Conservation (phyloP, 2,113 vertebrate genomes). For the Amphiprion percula region DNA sequence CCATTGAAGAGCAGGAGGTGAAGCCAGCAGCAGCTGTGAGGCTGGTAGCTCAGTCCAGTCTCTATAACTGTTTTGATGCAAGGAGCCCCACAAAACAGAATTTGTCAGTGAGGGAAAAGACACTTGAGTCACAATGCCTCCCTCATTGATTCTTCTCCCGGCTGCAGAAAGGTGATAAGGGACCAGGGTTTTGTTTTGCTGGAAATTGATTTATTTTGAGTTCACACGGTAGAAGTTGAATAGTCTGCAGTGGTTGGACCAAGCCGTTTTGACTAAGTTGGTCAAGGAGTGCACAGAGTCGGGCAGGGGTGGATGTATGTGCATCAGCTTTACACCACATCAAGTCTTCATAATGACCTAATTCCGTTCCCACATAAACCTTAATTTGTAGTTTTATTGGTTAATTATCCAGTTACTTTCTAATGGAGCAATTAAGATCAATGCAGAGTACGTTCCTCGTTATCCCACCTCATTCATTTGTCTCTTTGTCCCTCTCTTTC, state of each 20-base stretch:
- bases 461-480: slow-evolving; percentile 4
- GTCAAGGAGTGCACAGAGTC: slow-evolving; percentile 11
- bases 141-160: slow-evolving; percentile 65
- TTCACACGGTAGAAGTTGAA: slow-evolving; percentile 44
- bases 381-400: neutral
- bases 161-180: slow-evolving; percentile 75
- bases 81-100: slow-evolving; percentile 55
- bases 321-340: neutral
- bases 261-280: slow-evolving; percentile 5
- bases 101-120: slow-evolving; percentile 45
- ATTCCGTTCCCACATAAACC: slow-evolving; percentile 13
- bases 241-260: slow-evolving; percentile 20
- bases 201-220: slow-evolving; percentile 74
- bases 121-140: slow-evolving; percentile 37
- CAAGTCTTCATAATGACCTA: slow-evolving; percentile 9
- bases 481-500: neutral
- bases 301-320: slow-evolving; percentile 1
- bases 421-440: slow-evolving; percentile 25
- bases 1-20: slow-evolving; percentile 36
- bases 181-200: slow-evolving; percentile 67
- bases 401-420: slow-evolving; percentile 6
- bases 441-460: slow-evolving; percentile 6
- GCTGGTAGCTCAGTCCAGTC: neutral
- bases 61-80: slow-evolving; percentile 37
- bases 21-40: slow-evolving; percentile 44